phyloP scores from a whole-genome alignment of 2,113 vertebrate species.

The Himantopus leucocephalus region DNA sequence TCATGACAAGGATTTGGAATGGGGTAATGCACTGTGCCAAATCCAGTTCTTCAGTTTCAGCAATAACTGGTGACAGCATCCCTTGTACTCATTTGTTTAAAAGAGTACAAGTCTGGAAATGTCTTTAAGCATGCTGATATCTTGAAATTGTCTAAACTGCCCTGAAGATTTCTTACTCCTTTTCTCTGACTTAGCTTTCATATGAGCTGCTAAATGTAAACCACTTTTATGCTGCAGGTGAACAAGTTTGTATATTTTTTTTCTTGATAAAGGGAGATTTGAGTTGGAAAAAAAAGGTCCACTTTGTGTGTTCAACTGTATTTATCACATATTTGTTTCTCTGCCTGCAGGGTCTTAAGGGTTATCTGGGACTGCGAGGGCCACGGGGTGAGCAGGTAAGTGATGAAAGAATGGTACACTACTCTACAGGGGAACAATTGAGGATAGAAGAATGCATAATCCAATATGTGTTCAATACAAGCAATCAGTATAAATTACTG shows the following conservation, averaged over 20 bases:
- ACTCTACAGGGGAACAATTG: neutral
- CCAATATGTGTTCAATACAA: neutral
- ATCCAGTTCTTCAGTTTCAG: constrained; percentile 32
- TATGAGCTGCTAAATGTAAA: neutral
- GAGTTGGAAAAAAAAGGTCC: neutral
- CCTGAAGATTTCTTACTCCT: neutral
- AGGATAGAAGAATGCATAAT: neutral
- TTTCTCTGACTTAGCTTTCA: neutral
- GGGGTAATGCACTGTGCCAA: neutral
- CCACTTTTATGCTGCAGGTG: neutral
- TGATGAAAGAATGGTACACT: neutral
- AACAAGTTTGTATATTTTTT: neutral
- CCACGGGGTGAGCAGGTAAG: constrained; percentile 87
- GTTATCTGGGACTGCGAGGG: constrained; percentile 82
- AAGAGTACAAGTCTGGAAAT: neutral
- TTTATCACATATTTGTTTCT: neutral
- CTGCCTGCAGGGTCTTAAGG: constrained; percentile 85
- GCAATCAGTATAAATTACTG: neutral
- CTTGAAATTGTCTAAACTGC: neutral
- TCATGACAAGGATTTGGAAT: neutral
- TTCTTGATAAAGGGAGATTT: neutral
- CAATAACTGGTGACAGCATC: neutral
- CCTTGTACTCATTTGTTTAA: neutral
- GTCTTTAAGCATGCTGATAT: neutral
- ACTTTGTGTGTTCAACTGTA: neutral